phyloP scores from a whole-genome alignment of 2,888 invertebrate genomes.

The Hemithea aestivaria region DNA sequence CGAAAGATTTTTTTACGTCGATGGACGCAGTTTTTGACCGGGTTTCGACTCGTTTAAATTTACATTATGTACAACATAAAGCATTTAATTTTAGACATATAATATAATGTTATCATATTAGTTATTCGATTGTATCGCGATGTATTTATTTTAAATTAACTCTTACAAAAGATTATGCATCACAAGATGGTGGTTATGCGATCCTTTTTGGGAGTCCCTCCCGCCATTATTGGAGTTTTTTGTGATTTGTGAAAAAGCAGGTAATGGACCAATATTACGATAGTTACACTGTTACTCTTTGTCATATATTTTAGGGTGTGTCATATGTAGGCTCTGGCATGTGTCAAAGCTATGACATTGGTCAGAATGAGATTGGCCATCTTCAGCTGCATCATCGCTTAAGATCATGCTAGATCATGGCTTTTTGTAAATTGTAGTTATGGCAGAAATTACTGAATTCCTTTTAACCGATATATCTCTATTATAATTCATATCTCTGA shows the following conservation, averaged over 20 bases:
- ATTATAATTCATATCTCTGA: too few relatives aligned
- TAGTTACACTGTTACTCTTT: constrained; percentile 61
- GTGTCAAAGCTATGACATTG: too few relatives aligned
- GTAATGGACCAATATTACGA: constrained; percentile 68
- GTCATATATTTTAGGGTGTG: too few relatives aligned
- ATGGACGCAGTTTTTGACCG: constrained; percentile 30
- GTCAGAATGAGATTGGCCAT: too few relatives aligned
- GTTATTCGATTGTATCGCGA: constrained; percentile 55
- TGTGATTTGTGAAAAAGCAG: constrained; percentile 37
- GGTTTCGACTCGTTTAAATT: constrained; percentile 38
- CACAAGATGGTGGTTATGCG: constrained; percentile 55
- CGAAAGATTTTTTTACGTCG: constrained; percentile 48
- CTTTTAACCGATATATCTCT: too few relatives aligned
- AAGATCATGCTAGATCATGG: too few relatives aligned
- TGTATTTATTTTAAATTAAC: constrained; percentile 65
- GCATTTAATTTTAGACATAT: constrained; percentile 79
- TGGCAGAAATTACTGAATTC: too few relatives aligned
- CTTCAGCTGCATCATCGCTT: too few relatives aligned
- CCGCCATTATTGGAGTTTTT: constrained; percentile 35
- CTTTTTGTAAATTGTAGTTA: too few relatives aligned
- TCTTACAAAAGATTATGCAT: constrained; percentile 64
- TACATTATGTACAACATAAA: constrained; percentile 74
- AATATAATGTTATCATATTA: constrained; percentile 69
- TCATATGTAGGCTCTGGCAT: too few relatives aligned
- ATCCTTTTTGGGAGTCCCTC: constrained; percentile 34